Evolutionary conservation across 37 sponge, comb jelly and placozoan species (phyloP).

Genomic region (Spongia lamella): DNA sequence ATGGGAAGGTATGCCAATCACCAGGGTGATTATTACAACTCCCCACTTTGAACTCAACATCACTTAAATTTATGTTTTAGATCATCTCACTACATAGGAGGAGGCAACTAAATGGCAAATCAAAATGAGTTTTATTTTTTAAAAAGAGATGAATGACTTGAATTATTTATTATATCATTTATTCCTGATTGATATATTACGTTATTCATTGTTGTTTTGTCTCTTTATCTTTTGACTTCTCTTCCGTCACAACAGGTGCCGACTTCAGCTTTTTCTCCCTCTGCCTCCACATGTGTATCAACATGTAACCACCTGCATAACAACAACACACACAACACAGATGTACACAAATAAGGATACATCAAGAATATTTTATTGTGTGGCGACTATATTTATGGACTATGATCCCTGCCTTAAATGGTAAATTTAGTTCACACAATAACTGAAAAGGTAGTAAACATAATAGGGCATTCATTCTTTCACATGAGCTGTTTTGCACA

Average conservation of each 20-base stretch:
- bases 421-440: no score
- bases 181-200: neutral
- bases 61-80: neutral
- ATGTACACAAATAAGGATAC: neutral
- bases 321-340: conserved; percentile 5
- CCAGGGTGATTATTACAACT: neutral
- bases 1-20: conserved; percentile 45
- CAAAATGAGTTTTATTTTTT: no score
- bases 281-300: conserved; percentile 63
- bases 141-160: no score
- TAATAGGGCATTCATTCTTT: no score
- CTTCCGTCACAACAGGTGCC: neutral
- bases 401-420: no score
- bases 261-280: conserved; percentile 61
- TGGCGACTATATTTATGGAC: no score
- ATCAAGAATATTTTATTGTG: neutral
- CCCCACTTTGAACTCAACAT: neutral
- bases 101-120: no score
- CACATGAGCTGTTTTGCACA: no score
- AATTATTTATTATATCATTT: no score
- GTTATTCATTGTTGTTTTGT: neutral
- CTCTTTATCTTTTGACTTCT: neutral
- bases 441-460: no score
- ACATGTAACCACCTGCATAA: neutral
- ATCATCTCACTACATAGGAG: neutral